Base-by-base conservation (phyloP, 2,113 vertebrate genomes). In the Anseranas semipalmata region DNA sequence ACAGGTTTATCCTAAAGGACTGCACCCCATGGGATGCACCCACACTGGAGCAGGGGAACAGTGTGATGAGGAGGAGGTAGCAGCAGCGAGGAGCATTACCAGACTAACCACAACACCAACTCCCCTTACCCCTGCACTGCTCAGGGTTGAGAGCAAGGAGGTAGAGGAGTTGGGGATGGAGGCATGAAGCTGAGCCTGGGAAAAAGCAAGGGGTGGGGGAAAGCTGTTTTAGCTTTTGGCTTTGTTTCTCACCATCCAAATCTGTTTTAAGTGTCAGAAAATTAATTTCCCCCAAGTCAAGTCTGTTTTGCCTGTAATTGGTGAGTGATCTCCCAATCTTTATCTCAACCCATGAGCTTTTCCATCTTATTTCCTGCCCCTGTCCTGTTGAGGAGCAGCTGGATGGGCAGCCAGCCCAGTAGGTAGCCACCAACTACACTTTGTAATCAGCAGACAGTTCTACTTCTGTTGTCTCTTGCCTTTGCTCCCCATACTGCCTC, bases 101-200 rank as follows among this genome's bases (percentile, higher is more conserved):
- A 55, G 28, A 3, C 8, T 85, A 22, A 53, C 9, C 10, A n/a
- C 11, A 60, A 4, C 0, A 2, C 5, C 12, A 8, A 8, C 13
- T 43, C 3, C 8, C 5, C 7, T n/a, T 32, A 1, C 5, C 4
- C 15, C 10, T 48, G 2, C 9, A 33, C 6, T 1, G 1, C 17
- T 67, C 2, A 39, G 43, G 11, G 62, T 65, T 41, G 37, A 65
- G 37, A 65, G 3, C 12, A 58, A 55, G 18, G 8, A 33, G 1
- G 4, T 25, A 58, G 14, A 70, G 30, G 24, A 24, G 9, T 13
- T 90, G 32, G 25, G 35, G 87, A 74, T 48, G 15, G 56, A 15
- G 8, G 13, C 18, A 15, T 16, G 25, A 74, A 41, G 0, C 3
- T 21, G 4, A 41, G 45, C 33, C 19, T 81, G 15, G 10, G 12